Conservation (phyloP, 2,888 invertebrate genomes). For the Tolmerus cingulatus region DNA sequence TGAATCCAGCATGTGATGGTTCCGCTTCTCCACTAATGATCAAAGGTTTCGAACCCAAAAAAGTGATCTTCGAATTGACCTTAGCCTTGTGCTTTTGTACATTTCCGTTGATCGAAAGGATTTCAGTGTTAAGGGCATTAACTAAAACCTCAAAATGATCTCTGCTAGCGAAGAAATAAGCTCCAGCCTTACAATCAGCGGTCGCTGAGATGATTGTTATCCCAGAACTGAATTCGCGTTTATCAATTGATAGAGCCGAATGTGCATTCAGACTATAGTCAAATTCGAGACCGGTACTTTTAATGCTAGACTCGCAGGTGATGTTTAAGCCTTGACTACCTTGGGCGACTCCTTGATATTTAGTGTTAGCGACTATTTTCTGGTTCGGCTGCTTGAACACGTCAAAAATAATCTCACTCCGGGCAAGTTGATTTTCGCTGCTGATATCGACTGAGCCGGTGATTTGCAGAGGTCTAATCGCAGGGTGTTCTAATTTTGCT, state of each 20-base stretch:
- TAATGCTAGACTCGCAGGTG: constrained; percentile 60
- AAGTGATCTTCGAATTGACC: constrained; percentile 53
- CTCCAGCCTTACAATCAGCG: constrained; percentile 57
- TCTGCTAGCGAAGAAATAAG: constrained; percentile 56
- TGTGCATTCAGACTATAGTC: constrained; percentile 55
- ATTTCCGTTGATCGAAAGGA: constrained; percentile 54
- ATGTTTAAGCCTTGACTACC: constrained; percentile 61
- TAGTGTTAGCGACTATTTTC: constrained; percentile 61
- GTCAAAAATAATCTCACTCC: constrained; percentile 66
- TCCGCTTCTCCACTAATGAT: constrained; percentile 54
- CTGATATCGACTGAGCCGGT: constrained; percentile 64
- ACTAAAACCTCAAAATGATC: constrained; percentile 56
- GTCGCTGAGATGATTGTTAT: constrained; percentile 57
- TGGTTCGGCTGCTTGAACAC: constrained; percentile 69
- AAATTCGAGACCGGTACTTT: constrained; percentile 64
- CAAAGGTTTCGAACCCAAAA: constrained; percentile 55
- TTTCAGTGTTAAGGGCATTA: constrained; percentile 54
- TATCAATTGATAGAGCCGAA: constrained; percentile 55
- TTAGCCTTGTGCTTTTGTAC: constrained; percentile 53
- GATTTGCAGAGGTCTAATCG: constrained; percentile 66
- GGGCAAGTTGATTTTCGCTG: constrained; percentile 58
- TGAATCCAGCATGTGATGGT: constrained; percentile 49
- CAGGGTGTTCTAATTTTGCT: constrained; percentile 73
- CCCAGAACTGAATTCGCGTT: constrained; percentile 56
- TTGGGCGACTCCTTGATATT: constrained; percentile 19